Base-by-base conservation (phyloP, 37 sponge, comb jelly and placozoan species). In the Haliclona indistincta region DNA sequence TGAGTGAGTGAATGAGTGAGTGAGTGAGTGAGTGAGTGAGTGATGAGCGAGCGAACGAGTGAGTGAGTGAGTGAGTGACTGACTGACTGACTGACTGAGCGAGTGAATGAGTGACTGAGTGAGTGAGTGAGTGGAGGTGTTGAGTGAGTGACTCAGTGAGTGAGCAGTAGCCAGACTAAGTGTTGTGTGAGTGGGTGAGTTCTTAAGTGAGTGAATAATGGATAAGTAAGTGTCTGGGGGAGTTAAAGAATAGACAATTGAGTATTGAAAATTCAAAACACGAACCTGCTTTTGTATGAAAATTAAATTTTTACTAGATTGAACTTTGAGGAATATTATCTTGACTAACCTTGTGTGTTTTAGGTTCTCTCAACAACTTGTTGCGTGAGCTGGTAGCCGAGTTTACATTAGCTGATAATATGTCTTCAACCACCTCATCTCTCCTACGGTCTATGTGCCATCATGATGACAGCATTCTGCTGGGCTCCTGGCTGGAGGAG, bases 401-500 rank as follows among this genome's bases (percentile, higher is more conserved):
- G 74, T 80, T 99, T 52, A 89, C 91, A 0, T 83, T 95, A 64
- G 75, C 89, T 22, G 91, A 90, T 29, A 88, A 77, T 38, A 54
- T 85, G 3, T 72, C 88, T 38, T 63, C 55, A 66, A 95, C 92
- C 39, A 92, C 75, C 69, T 93, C 96, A 43, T 91, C 95, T 29
- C 87, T 99, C 28, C 75, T 95, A 35, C 82, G 91, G 53, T 86
- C 87, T 49, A 82, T 96, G 83, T 90, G 94, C 82, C 96, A 95
- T 65, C 74, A 78, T 41, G 99, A 93, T 36, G 93, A 91, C 77
- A 75, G 84, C 47, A 81, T 93, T 41, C 74, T 95, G n/a, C 85
- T 93, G 72, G 96, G 91, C 43, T 79, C 88, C 19, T 90, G 91
- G 91, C 81, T 84, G 47, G 81, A 90, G 60, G 96, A 93, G 43